These are phyloP conservation scores for Caenorhabditis remanei DNA, from an alignment of 1,140 invertebrate species.

Conservation along the genomic window DNA sequence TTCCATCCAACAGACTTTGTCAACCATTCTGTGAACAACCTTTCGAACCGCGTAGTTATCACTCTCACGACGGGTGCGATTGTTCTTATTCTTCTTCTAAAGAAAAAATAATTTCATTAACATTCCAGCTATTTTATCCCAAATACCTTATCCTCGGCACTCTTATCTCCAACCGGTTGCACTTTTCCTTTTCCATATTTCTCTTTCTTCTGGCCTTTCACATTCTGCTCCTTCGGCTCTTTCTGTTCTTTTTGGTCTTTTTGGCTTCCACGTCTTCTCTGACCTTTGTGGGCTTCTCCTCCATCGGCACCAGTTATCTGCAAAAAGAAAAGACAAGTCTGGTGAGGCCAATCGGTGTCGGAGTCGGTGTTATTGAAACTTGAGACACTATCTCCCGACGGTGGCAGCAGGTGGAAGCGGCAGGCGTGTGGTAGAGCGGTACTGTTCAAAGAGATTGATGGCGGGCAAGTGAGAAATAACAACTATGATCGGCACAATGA, in stretches of 20 bases:
- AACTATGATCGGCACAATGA: not conserved
- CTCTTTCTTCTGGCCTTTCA: not conserved
- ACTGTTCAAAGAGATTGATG: constrained; percentile 3
- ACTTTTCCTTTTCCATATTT: constrained; percentile 19
- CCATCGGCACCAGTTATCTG: constrained; percentile 15
- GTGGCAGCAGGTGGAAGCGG: not conserved
- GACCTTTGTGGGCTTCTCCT: constrained; percentile 26
- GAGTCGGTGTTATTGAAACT: constrained; percentile 25
- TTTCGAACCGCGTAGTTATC: constrained; percentile 53
- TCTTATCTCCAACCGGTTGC: not conserved
- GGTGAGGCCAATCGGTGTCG: not conserved
- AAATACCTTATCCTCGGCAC: not conserved
- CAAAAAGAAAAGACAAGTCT: not conserved
- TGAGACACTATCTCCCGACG: not conserved
- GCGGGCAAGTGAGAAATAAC: not conserved
- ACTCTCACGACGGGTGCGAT: constrained; percentile 45
- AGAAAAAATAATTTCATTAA: not conserved
- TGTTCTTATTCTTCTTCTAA: constrained; percentile 33
- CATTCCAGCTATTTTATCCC: no score
- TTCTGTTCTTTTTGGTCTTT: constrained; percentile 44
- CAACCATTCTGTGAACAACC: constrained; percentile 35
- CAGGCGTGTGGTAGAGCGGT: constrained; percentile 29
- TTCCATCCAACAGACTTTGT: constrained; percentile 56
- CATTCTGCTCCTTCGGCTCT: not conserved
- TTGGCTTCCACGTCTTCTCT: constrained; percentile 31